These are phyloP conservation scores for Triplophysa bombifrons DNA, from an alignment of 2,797 vertebrate genomes.

Conservation along the genomic window DNA sequence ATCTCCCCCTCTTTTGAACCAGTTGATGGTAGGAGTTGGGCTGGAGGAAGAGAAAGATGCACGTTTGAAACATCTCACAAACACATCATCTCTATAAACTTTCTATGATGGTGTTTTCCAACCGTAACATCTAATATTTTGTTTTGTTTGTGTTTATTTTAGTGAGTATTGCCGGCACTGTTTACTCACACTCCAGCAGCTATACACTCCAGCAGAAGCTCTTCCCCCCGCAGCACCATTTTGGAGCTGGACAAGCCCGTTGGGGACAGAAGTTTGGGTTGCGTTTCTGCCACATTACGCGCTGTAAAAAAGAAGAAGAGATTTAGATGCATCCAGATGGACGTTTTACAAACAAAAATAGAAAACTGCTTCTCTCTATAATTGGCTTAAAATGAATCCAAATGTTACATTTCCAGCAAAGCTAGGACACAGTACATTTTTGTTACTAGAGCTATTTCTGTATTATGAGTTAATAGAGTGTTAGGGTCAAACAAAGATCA, in stretches of 20 bases:
- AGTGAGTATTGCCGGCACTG: neutral
- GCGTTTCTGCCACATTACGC: constrained; percentile 85
- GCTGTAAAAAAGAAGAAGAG: constrained; percentile 71
- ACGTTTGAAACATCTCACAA: neutral
- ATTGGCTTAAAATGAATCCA: neutral
- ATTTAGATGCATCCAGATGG: constrained; percentile 20
- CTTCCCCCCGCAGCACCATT: constrained; percentile 90
- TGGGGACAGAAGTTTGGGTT: constrained; percentile 90
- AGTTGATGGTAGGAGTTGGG: constrained; percentile 87
- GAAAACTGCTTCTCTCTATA: neutral
- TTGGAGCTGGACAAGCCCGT: constrained; percentile 86
- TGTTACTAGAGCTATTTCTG: neutral
- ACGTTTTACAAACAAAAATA: neutral
- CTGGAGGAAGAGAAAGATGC: constrained; percentile 53
- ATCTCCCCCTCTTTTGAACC: constrained; percentile 95
- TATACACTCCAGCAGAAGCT: constrained; percentile 93
- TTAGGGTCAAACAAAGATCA: neutral
- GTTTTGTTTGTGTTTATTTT: neutral
- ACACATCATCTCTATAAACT: neutral
- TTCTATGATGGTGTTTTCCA: too few species aligned
- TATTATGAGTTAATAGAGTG: neutral
- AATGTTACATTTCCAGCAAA: neutral
- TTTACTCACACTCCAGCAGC: constrained; percentile 92
- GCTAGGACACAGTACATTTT: neutral
- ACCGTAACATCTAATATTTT: too few species aligned